These are phyloP conservation scores for Emesis russula DNA, from an alignment of 2,888 invertebrate genomes.

Conservation along the genomic window DNA sequence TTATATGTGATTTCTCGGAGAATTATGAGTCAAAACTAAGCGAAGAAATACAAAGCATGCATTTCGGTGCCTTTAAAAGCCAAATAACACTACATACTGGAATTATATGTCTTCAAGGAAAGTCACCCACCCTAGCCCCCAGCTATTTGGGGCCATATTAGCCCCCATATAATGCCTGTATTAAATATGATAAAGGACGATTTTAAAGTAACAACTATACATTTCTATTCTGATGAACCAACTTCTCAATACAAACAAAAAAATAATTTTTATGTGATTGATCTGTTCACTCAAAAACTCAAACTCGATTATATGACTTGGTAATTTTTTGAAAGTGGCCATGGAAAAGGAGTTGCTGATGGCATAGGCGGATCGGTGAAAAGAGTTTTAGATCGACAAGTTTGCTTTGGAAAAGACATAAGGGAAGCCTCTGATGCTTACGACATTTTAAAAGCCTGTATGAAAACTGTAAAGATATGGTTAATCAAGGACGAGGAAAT, in stretches of 20 bases:
- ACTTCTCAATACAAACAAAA: conserved; percentile 74
- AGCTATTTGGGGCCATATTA: too few relatives aligned
- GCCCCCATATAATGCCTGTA: conserved; percentile 63
- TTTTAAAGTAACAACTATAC: conserved; percentile 50
- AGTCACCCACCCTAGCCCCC: too few relatives aligned
- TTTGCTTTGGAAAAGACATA: conserved; percentile 1
- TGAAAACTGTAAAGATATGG: conserved; percentile 59
- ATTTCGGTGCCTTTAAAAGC: conserved; percentile 67
- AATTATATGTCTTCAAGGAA: conserved; percentile 61
- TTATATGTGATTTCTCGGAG: conserved; percentile 68
- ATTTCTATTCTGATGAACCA: conserved; percentile 69
- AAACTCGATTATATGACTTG: conserved; percentile 55
- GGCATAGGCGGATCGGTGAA: conserved; percentile 65
- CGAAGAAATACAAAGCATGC: conserved; percentile 70
- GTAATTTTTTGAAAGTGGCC: conserved; percentile 65
- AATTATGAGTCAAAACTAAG: conserved; percentile 69
- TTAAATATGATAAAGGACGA: conserved; percentile 38
- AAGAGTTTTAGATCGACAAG: neutral
- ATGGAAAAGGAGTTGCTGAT: conserved; percentile 56
- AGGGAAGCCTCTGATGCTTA: conserved; percentile 43
- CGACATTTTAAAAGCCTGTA: conserved; percentile 44
- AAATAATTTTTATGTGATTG: conserved; percentile 69
- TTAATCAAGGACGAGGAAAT: conserved; percentile 52
- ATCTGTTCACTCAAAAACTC: conserved; percentile 39
- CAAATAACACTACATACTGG: conserved; percentile 68